A percentile compares a stretch with the other conserved stretches of the same genome.
These are phyloP conservation scores for Hirundichthys speculiger DNA, from an alignment of 2,113 vertebrate species.

Conservation along the genomic window DNA sequence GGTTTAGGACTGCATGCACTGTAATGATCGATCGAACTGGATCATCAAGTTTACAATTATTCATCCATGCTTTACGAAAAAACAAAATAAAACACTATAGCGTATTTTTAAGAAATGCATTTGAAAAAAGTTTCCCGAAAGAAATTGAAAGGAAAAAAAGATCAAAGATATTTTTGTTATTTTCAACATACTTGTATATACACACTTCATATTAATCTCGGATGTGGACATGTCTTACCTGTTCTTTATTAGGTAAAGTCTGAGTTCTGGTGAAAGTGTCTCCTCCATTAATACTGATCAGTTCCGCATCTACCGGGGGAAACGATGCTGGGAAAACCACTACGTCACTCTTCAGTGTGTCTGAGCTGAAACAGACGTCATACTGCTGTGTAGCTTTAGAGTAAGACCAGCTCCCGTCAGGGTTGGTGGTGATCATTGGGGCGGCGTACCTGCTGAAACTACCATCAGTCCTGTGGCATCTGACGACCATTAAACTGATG, in stretches of 20 bases:
- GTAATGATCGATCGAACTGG: too few relatives aligned
- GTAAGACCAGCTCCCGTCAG: background rate
- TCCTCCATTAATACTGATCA: conserved; percentile 53
- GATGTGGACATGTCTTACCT: conserved; percentile 69
- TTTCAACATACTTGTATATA: too few relatives aligned
- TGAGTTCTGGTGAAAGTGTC: conserved; percentile 61
- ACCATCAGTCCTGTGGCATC: background rate
- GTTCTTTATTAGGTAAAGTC: conserved; percentile 63
- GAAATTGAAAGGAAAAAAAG: too few relatives aligned
- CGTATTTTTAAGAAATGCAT: too few relatives aligned
- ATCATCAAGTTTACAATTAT: too few relatives aligned
- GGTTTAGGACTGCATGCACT: too few relatives aligned
- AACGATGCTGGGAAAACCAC: conserved; percentile 45
- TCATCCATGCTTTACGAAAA: too few relatives aligned
- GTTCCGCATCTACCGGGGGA: conserved; percentile 44
- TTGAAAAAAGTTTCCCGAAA: too few relatives aligned
- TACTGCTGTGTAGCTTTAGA: conserved; percentile 42
- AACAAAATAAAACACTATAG: too few relatives aligned
- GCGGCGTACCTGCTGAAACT: background rate
- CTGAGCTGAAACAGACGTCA: conserved; percentile 68
- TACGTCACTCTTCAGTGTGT: conserved; percentile 58
- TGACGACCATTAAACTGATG: background rate
- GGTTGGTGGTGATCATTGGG: background rate
- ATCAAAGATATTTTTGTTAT: too few relatives aligned
- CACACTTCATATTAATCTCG: too few relatives aligned